A percentile compares a stretch with the other conserved stretches of the same genome.
These are phyloP conservation scores for Drosophila lacicola DNA, from an alignment of 2,888 invertebrate genomes.

Conservation along the genomic window DNA sequence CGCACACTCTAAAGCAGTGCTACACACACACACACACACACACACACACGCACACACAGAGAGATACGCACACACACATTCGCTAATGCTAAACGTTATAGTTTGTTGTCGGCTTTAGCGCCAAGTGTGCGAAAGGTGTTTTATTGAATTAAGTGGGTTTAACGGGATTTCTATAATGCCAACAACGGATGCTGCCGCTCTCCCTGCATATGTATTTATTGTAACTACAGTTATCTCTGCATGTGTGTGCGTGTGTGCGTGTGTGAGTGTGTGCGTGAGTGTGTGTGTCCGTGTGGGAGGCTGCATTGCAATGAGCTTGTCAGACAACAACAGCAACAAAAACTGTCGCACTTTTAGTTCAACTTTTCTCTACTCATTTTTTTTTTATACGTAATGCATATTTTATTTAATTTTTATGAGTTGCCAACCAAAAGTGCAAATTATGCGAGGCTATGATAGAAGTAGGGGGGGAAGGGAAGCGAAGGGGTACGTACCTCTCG, in stretches of 20 bases:
- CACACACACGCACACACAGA: conserved; percentile 21
- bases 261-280: background rate
- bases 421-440: conserved; percentile 67
- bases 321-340: conserved; percentile 39
- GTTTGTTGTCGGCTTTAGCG: conserved; percentile 78
- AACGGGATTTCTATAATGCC: conserved; percentile 80
- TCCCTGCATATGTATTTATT: conserved; percentile 72
- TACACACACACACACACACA: conserved; percentile 30
- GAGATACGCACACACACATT: conserved; percentile 25
- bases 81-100: conserved; percentile 61
- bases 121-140: conserved; percentile 81
- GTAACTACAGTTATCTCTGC: conserved; percentile 66
- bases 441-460: conserved; percentile 24
- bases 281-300: conserved; percentile 24
- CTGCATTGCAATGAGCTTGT: conserved; percentile 56
- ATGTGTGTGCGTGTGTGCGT: background rate
- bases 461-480: background rate
- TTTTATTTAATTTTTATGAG: conserved; percentile 78
- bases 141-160: conserved; percentile 81
- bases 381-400: conserved; percentile 65
- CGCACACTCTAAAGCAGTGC: conserved; percentile 67
- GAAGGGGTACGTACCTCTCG: background rate
- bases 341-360: conserved; percentile 64
- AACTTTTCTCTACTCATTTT: conserved; percentile 47
- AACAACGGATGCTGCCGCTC: conserved; percentile 42